These are phyloP conservation scores for Proisotoma minuta DNA, from an alignment of 2,888 invertebrate genomes.

Conservation along the genomic window DNA sequence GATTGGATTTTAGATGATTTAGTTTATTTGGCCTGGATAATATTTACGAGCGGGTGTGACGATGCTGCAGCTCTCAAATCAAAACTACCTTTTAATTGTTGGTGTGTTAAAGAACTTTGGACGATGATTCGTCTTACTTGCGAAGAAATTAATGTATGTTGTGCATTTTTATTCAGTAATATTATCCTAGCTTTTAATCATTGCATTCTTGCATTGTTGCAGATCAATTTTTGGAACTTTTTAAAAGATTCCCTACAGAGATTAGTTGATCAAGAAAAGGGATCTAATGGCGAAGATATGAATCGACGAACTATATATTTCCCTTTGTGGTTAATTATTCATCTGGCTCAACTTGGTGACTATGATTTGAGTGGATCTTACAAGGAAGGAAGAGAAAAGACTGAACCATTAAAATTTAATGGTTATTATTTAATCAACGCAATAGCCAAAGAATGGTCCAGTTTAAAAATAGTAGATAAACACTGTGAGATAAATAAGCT, in stretches of 20 bases:
- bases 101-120: constrained; percentile 60
- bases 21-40: constrained; percentile 26
- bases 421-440: constrained; percentile 30
- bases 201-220: constrained; percentile 1
- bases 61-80: constrained; percentile 47
- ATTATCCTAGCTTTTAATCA: background rate
- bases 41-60: constrained; percentile 10
- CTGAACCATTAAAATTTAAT: constrained; percentile 10
- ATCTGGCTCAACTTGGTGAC: constrained; percentile 30
- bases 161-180: background rate
- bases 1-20: constrained; percentile 40
- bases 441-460: constrained; percentile 28
- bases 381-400: background rate
- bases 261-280: too few relatives aligned
- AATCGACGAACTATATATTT: constrained; percentile 17
- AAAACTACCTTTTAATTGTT: constrained; percentile 57
- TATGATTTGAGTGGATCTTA: constrained; percentile 29
- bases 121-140: constrained; percentile 54
- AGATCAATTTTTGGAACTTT: constrained; percentile 37
- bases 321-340: constrained; percentile 35
- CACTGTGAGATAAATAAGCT: constrained; percentile 25
- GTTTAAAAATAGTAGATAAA: too few relatives aligned
- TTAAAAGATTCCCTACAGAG: background rate
- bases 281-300: background rate
- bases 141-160: constrained; percentile 49